Base-by-base conservation (phyloP, 2,113 vertebrate species). In the Cavia porcellus region DNA sequence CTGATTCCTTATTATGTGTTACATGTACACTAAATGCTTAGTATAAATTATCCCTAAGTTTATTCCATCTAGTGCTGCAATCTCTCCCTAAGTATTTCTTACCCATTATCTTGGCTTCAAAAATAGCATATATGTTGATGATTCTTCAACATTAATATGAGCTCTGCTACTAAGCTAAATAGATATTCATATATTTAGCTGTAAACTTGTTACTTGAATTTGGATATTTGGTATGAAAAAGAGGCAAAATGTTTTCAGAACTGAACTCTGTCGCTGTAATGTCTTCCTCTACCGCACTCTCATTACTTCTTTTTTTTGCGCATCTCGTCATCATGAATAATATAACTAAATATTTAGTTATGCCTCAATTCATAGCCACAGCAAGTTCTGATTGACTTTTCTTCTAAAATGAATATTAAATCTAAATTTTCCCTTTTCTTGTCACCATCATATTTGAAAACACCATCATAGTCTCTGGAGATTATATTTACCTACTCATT, bases 1-100 rank as follows among this genome's bases (percentile, higher is more conserved):
- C 52, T 95, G n/a, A 92, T 95, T 97, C 84, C 75, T 87, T 66
- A 90, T 61, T 80, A 38, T 75, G 9, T 80, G 28, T n/a, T 82
- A 59, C 92, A 17, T 74, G 10, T 92, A 22, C 85, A 17, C 25
- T 94, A 77, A 57, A 50, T 95, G 38, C 22, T 92, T 87, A 83
- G 61, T 55, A 83, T 72, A 82, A 86, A 66, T 77, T 89, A 91
- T 72, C 19, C 35, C 24, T 77, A 93, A 20, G 75, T n/a, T 57
- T 55, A 12, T 86, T 89, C 87, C 57, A 30, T 72, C 2, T 80
- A 52, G 50, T 80, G 85, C 38, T 87, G 55, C 11, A 32, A 89
- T 83, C 24, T 92, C 25, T 93, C 25, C 30, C n/a, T 74, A 68
- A 52, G 28, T 57, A 86, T n/a, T 87, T 87, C 7, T 93, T 45